phyloP scores from a whole-genome alignment of 2,888 invertebrate species.

The Lutraria lutraria region DNA sequence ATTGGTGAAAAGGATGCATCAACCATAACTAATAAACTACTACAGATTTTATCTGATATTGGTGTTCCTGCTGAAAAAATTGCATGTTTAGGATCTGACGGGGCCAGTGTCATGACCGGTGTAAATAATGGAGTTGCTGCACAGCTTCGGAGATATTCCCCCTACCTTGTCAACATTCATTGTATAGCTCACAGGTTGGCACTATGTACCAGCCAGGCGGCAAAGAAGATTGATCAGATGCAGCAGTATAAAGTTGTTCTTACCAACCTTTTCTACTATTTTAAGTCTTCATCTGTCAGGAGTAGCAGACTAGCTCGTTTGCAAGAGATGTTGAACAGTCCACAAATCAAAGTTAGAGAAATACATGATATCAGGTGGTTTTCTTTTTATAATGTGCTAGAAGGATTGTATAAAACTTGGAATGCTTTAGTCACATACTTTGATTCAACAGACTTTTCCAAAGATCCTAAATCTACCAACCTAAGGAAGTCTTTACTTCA shows the following conservation, averaged over 20 bases:
- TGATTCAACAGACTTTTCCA: slow-evolving; percentile 35
- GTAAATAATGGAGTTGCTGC: slow-evolving; percentile 49
- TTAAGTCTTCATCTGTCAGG: slow-evolving; percentile 46
- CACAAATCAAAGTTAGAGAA: slow-evolving; percentile 48
- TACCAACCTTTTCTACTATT: slow-evolving; percentile 48
- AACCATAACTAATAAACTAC: slow-evolving; percentile 38
- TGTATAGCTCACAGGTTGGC: slow-evolving; percentile 51
- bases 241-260: slow-evolving; percentile 48
- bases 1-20: slow-evolving; percentile 47
- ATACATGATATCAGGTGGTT: slow-evolving; percentile 59
- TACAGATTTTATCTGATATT: slow-evolving; percentile 17
- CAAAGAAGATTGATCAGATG: slow-evolving; percentile 41
- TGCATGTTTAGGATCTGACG: slow-evolving; percentile 44
- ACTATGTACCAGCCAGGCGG: slow-evolving; percentile 50
- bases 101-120: slow-evolving; percentile 53
- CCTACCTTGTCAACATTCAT: slow-evolving; percentile 46
- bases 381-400: slow-evolving; percentile 52
- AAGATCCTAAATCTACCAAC: slow-evolving; percentile 45
- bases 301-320: slow-evolving; percentile 40
- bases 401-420: slow-evolving; percentile 50
- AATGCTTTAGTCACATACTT: slow-evolving; percentile 49
- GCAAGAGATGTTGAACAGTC: slow-evolving; percentile 47
- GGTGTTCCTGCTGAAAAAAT: slow-evolving; percentile 31
- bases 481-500: slow-evolving; percentile 34
- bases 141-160: slow-evolving; percentile 18